Base-by-base conservation (phyloP, 2,113 vertebrate species). In the Hemibagrus wyckioides region DNA sequence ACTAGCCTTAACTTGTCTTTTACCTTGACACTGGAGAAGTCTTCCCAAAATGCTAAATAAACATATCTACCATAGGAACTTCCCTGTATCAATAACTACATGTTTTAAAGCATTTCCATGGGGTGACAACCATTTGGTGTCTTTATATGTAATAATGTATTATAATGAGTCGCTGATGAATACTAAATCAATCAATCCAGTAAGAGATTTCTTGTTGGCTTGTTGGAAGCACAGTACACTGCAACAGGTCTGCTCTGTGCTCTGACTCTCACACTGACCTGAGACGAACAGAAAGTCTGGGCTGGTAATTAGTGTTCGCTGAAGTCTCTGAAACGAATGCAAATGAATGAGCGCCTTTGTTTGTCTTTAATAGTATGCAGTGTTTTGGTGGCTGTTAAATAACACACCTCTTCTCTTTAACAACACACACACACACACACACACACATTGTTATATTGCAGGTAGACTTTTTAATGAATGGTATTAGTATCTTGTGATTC, bases 381-480 rank as follows among this genome's bases (percentile, higher is more conserved):
- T 80, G 30, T 56, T 56, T 80, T 57, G 17, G 9, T 23, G 3
- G 17, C 28, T 79, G 76, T 79, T 54, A 79, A 79, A 52, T 54
- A 54, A 33, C 17, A 36, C n/a, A 11, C 44, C 19, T 75, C 41
- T 75, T 73, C 33, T 73, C 36, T 41, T 73, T 41, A 33, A 28
- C 39, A 21, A 69, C 65, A 69, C 63, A 33, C 63, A 67, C n/a
- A 30, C 14, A 21, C 33, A 25, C 36, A 41, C 19, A 73, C 67
- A 71, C 41, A 48, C 41, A 48, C 7, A 41, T 73, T 73, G 75
- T 52, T 77, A 77, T 30, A 77, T n/a, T 77, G 44, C 75, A 77
- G 75, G 44, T 77, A 50, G 48, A 77, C 44, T 76, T 41, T 28
- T 48, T n/a, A n/a, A 48, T 75, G 41, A 14, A 48, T 48, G 69